Evolutionary conservation across 2,797 vertebrate species (phyloP).

Genomic region (Rousettus madagascariensis): DNA sequence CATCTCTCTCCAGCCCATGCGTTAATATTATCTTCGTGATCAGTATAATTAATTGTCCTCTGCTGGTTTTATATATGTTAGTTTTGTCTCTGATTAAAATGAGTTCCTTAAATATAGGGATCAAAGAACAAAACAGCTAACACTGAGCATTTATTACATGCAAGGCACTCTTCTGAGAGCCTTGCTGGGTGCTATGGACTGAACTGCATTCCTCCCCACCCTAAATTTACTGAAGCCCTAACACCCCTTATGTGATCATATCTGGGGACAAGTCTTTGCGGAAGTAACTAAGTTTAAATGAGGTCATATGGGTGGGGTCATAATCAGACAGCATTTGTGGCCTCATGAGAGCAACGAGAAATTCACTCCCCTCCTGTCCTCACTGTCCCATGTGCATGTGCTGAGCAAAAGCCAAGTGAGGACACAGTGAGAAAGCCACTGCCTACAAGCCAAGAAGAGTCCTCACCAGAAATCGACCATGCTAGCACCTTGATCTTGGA

Average conservation of each 20-base stretch:
- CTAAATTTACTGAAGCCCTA: background rate
- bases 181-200: background rate
- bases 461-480: background rate
- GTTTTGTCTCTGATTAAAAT: background rate
- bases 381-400: background rate
- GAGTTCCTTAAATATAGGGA: background rate
- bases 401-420: background rate
- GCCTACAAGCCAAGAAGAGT: background rate
- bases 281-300: background rate
- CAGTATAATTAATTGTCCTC: background rate
- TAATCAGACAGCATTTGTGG: background rate
- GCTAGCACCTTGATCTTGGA: background rate
- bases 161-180: background rate
- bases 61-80: background rate
- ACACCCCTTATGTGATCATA: no score
- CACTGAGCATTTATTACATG: background rate
- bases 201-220: background rate
- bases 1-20: background rate
- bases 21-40: background rate
- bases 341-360: background rate
- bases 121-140: background rate
- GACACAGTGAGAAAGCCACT: background rate
- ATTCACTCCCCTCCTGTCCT: background rate
- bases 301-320: background rate
- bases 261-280: background rate